Evolutionary conservation across 2,113 vertebrate species (phyloP), one percentile per base, ranked within the genome.

Genomic region (Urocitellus parryii): DNA sequence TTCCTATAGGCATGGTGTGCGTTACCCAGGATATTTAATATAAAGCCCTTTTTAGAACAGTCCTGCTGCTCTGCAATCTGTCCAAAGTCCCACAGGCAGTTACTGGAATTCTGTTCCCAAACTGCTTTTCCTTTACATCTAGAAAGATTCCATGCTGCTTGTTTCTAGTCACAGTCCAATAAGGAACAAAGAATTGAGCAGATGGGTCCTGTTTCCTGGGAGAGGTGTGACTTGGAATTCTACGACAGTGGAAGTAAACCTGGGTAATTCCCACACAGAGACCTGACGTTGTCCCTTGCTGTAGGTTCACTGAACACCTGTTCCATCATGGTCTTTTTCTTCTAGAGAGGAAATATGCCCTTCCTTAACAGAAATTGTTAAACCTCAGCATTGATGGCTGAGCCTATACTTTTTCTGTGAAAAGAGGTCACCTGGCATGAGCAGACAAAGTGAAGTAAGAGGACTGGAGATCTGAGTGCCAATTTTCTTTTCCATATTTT

Each of bases 401-500:
- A 51, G 27, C 34, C 53, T 18, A 2, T 72, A 6, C 17, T 27
- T 65, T 88, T 82, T 48, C 76, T 42, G 34, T 79, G 42, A 53
- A 63, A 79, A 53, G 11, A 45, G 5, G 7, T 27, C 37, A 45
- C 11, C 51, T 20, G 22, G 45, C 27, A 7, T 45, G 72, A 56
- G 68, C 29, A 53, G 10, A 4, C n/a, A 80, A 84, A 81, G 20
- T 1, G 17, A 58, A 87, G 37, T 58, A 84, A 78, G 65, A 93
- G 16, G 25, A 67, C 16, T 8, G 76, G 48, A 45, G 22, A 4
- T 65, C 37, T 14, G 16, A 65, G 5, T 65, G 45, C 42, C 34
- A 32, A 3, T 74, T 88, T 94, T 80, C 37, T 37, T 91, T 51
- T 88, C 73, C 39, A 34, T 73, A 77, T 83, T 83, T 91, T 58